A percentile compares a stretch with the other conserved stretches of the same genome.
These are phyloP conservation scores for Scaptomyza caliginosa DNA, from an alignment of 2,888 invertebrate species.

Conservation along the genomic window DNA sequence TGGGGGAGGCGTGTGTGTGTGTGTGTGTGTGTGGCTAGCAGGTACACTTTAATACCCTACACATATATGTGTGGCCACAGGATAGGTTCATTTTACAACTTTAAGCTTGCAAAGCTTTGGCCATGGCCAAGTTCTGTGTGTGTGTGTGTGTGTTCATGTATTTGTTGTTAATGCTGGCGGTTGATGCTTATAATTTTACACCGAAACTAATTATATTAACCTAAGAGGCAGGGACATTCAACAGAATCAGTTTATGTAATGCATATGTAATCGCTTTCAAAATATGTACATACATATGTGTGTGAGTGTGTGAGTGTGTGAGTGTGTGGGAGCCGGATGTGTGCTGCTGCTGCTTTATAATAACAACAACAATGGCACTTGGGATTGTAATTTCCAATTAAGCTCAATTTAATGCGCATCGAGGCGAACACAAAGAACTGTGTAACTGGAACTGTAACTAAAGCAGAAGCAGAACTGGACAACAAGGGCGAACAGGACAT, in stretches of 20 bases:
- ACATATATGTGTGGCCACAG: slow-evolving; percentile 24
- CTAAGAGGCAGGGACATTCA: slow-evolving; percentile 45
- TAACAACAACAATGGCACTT: slow-evolving; percentile 49
- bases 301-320: background rate
- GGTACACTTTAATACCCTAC: slow-evolving; percentile 30
- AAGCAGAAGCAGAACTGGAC: background rate
- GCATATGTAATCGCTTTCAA: slow-evolving; percentile 59
- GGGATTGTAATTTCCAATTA: slow-evolving; percentile 75
- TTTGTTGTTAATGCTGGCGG: slow-evolving; percentile 40
- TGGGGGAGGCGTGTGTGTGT: too few relatives aligned
- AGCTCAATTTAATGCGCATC: slow-evolving; percentile 65
- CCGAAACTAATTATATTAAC: slow-evolving; percentile 75
- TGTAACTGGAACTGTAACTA: slow-evolving; percentile 28
- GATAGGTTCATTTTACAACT: slow-evolving; percentile 46
- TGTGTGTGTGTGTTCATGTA: slow-evolving; percentile 15
- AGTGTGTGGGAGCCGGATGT: background rate
- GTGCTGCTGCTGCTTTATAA: slow-evolving; percentile 22
- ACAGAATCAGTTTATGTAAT: slow-evolving; percentile 70
- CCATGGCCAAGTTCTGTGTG: slow-evolving; percentile 13
- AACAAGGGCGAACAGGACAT: slow-evolving; percentile 2
- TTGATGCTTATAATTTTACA: slow-evolving; percentile 69
- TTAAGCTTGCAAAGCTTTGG: slow-evolving; percentile 46
- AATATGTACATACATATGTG: background rate
- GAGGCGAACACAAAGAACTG: slow-evolving; percentile 23
- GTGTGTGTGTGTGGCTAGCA: slow-evolving; percentile 5